Conservation (phyloP, 2,797 vertebrate genomes). For the Lophotriccus pileatus region DNA sequence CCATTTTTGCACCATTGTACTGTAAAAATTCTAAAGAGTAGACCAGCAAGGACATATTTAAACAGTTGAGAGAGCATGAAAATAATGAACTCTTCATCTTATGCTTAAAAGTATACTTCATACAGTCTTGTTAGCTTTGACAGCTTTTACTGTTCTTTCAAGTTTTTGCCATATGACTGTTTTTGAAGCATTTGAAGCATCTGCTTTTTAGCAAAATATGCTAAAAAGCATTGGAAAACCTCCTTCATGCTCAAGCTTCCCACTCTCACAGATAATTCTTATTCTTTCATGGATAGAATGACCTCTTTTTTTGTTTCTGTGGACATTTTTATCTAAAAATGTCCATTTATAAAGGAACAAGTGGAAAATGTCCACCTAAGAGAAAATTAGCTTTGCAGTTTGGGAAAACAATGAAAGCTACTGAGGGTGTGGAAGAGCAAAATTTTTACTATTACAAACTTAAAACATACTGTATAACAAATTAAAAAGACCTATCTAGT, state of each 20-base stretch:
- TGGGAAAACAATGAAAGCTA: background rate
- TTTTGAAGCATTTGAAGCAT: background rate
- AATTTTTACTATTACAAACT: background rate
- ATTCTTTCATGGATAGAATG: background rate
- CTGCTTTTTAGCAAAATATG: conserved; percentile 26
- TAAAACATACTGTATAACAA: background rate
- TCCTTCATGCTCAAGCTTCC: background rate
- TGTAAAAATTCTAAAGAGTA: background rate
- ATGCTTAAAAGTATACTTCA: background rate
- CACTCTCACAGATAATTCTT: background rate
- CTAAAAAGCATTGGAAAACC: background rate
- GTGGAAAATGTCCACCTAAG: background rate
- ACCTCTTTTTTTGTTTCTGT: background rate
- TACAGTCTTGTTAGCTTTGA: background rate
- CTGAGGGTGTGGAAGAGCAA: background rate
- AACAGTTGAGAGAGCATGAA: background rate
- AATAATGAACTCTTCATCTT: background rate
- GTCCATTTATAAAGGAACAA: background rate
- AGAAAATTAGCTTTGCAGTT: background rate
- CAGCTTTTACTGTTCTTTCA: background rate
- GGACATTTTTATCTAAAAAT: background rate
- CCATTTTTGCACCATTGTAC: background rate
- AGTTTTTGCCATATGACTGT: background rate
- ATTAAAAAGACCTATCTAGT: background rate
- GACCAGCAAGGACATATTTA: background rate